Evolutionary conservation across 2,797 vertebrate genomes (phyloP).

Genomic region (Chromobotia macracanthus): DNA sequence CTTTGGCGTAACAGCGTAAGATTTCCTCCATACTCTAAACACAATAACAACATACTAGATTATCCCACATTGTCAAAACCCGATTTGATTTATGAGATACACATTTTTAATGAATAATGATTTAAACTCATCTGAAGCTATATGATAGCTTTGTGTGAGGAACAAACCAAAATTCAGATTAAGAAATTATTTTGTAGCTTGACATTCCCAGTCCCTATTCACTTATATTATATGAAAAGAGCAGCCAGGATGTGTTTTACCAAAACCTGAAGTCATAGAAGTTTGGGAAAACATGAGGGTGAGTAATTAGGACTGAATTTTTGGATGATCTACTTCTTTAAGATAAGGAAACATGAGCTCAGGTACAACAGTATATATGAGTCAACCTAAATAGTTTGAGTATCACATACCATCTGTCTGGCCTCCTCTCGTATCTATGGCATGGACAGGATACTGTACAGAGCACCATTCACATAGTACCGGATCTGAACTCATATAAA

Average conservation of each 20-base stretch:
- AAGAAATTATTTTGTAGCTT: too few species aligned
- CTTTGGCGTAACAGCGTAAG: conserved; percentile 88
- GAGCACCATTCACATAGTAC: conserved; percentile 90
- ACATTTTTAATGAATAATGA: too few species aligned
- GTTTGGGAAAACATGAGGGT: background rate
- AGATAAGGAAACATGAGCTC: background rate
- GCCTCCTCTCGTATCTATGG: conserved; percentile 88
- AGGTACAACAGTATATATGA: too few species aligned
- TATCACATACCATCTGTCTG: conserved; percentile 86
- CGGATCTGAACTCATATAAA: conserved; percentile 79
- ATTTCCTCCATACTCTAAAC: conserved; percentile 92
- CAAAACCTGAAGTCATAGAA: background rate
- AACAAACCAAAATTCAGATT: too few species aligned
- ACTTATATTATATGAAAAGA: too few species aligned
- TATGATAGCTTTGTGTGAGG: too few species aligned
- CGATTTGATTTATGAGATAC: too few species aligned
- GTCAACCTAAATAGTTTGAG: too few species aligned
- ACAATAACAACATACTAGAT: background rate
- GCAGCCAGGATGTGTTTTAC: background rate
- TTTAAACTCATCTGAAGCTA: too few species aligned
- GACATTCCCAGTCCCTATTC: too few species aligned
- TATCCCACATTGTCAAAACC: background rate
- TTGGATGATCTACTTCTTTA: background rate
- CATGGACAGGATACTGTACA: conserved; percentile 91
- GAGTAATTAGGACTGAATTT: too few species aligned